These are phyloP conservation scores for Phaethon lepturus DNA, from an alignment of 2,113 vertebrate genomes.

Conservation along the genomic window DNA sequence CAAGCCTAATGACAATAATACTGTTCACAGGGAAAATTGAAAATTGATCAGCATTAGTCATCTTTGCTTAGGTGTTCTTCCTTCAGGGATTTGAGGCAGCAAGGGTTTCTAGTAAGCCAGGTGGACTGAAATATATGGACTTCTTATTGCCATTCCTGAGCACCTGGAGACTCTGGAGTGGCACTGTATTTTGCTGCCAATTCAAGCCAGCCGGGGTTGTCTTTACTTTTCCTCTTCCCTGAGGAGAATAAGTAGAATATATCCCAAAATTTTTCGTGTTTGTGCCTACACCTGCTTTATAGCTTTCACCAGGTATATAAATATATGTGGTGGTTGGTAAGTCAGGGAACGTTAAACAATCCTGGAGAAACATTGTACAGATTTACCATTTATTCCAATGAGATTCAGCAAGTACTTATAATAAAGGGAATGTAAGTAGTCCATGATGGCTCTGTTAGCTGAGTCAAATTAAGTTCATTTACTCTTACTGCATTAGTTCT, in stretches of 20 bases:
- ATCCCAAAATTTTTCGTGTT: fast-evolving
- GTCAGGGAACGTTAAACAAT: not conserved
- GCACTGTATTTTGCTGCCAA: not conserved
- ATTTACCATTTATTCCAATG: not conserved
- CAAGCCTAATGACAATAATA: not conserved
- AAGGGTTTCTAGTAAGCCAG: not conserved
- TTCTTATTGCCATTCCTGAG: not conserved
- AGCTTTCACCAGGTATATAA: not conserved
- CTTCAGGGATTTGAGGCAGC: not conserved
- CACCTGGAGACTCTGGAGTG: not conserved
- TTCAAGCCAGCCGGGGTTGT: not conserved
- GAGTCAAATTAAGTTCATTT: not conserved
- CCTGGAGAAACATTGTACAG: not conserved
- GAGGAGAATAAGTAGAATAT: not conserved
- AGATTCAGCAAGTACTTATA: not conserved
- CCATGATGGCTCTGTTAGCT: not conserved
- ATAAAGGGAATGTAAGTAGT: not conserved
- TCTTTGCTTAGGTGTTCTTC: not conserved
- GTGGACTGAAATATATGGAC: not conserved
- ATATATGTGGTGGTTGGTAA: not conserved
- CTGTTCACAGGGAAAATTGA: not conserved
- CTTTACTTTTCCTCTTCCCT: not conserved
- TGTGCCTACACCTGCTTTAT: not conserved
- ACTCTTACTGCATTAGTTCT: not conserved
- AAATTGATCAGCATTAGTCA: not conserved